Conservation (phyloP, 2,797 vertebrate genomes). For the Melanotaenia trifasciata region DNA sequence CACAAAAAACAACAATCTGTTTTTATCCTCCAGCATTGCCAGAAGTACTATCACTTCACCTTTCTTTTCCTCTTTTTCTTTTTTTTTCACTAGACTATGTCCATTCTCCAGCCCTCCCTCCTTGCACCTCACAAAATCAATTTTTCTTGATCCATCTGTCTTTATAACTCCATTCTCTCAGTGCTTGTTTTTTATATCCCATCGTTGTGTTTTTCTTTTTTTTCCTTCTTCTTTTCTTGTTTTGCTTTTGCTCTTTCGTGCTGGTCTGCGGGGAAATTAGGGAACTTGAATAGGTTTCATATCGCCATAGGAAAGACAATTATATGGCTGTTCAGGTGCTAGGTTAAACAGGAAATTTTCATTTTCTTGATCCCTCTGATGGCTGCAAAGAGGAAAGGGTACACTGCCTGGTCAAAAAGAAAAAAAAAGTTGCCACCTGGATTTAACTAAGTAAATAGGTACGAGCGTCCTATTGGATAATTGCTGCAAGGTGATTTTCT, state of each 20-base stretch:
- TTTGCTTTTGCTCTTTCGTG: neutral
- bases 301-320: slow-evolving; percentile 56
- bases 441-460: too few relatives aligned
- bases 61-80: slow-evolving; percentile 25
- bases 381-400: too few relatives aligned
- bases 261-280: slow-evolving; percentile 63
- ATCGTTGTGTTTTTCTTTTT: too few relatives aligned
- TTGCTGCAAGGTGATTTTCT: too few relatives aligned
- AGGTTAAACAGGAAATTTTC: slow-evolving; percentile 26
- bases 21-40: slow-evolving; percentile 49
- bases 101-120: slow-evolving; percentile 4
- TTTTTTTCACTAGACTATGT: slow-evolving; percentile 19
- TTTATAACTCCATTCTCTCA: slow-evolving; percentile 28
- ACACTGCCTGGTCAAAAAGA: too few relatives aligned
- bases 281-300: slow-evolving; percentile 62
- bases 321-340: slow-evolving; percentile 40
- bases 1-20: slow-evolving; percentile 56
- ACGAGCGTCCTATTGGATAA: too few relatives aligned
- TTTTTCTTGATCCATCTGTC: slow-evolving; percentile 39
- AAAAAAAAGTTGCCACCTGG: too few relatives aligned
- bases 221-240: too few relatives aligned
- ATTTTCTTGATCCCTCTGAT: slow-evolving; percentile 41
- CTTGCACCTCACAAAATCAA: slow-evolving; percentile 38
- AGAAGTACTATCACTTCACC: neutral
- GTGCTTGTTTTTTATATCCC: neutral